These are phyloP conservation scores for Tiliqua scincoides DNA, from an alignment of 2,113 vertebrate species.

Conservation along the genomic window DNA sequence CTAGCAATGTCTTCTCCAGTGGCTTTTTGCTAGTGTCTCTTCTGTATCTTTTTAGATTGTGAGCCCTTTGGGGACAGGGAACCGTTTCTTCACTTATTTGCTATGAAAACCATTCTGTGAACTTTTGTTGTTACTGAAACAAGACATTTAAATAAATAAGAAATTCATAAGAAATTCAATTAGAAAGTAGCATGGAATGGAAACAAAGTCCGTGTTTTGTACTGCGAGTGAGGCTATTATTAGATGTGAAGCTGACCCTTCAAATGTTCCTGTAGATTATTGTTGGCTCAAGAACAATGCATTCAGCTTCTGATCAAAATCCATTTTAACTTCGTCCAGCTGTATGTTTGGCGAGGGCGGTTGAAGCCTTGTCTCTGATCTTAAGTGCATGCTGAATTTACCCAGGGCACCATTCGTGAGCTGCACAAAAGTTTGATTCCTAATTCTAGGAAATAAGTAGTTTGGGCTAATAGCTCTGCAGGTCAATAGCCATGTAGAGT, in stretches of 20 bases:
- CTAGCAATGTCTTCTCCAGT: no score
- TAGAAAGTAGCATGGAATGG: background rate
- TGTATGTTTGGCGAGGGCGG: conserved; percentile 5
- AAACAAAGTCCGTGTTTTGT: conserved; percentile 3
- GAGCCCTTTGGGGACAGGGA: no score
- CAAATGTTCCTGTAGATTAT: background rate
- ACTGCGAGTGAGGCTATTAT: background rate
- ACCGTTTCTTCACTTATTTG: no score
- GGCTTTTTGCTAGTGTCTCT: no score
- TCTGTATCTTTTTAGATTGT: no score
- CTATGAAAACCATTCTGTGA: no score
- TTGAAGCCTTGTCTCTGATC: conserved; percentile 15
- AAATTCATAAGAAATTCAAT: background rate
- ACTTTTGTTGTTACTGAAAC: no score
- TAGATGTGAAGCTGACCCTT: conserved; percentile 2
- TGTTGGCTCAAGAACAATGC: background rate
- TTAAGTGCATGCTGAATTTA: conserved; percentile 36
- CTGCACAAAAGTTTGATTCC: conserved; percentile 21
- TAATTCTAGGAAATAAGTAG: conserved; percentile 45
- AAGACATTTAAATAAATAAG: background rate
- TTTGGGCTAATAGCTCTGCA: conserved; percentile 48
- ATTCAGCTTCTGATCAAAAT: background rate
- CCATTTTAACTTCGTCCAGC: rapidly evolving
- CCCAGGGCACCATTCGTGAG: conserved; percentile 27
- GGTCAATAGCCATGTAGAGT: conserved; percentile 43